A percentile compares a stretch with the other conserved stretches of the same genome.
phyloP scores from a whole-genome alignment of 2,888 invertebrate species.

The Xestia ashworthii region DNA sequence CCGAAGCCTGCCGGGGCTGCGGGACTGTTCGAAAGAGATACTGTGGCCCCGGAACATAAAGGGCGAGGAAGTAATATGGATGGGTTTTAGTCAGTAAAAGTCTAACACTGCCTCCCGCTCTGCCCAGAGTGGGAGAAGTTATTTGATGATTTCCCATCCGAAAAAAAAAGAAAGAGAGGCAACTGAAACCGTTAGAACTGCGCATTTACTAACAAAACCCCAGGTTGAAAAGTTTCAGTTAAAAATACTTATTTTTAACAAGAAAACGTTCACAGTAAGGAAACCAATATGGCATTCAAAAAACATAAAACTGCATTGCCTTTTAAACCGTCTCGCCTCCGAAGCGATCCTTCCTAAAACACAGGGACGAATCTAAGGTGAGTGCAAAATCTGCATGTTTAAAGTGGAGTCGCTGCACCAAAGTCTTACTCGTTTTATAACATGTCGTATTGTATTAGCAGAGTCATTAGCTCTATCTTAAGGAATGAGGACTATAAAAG shows the following conservation, averaged over 20 bases:
- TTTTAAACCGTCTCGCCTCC: conserved; percentile 63
- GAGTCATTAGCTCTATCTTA: neutral
- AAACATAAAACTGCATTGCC: conserved; percentile 68
- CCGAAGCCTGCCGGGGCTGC: too few relatives aligned
- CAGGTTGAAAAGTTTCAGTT: neutral
- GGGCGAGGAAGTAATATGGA: too few relatives aligned
- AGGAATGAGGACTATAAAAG: neutral
- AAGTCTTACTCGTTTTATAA: neutral
- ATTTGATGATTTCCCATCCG: too few relatives aligned
- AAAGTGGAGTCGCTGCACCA: neutral
- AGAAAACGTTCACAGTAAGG: conserved; percentile 35
- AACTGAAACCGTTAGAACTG: neutral
- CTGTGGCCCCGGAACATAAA: too few relatives aligned
- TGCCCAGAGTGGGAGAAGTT: too few relatives aligned
- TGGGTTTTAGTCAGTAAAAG: too few relatives aligned
- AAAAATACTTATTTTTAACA: conserved; percentile 30
- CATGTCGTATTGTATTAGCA: neutral
- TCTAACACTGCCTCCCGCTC: too few relatives aligned
- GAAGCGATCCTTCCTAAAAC: conserved; percentile 45
- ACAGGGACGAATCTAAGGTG: conserved; percentile 47
- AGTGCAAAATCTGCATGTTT: neutral
- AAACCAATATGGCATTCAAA: conserved; percentile 50
- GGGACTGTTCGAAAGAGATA: too few relatives aligned
- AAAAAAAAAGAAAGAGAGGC: neutral
- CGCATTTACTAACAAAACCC: neutral